Conservation (phyloP, 2,113 vertebrate genomes). For the Pachycephala philippinensis region DNA sequence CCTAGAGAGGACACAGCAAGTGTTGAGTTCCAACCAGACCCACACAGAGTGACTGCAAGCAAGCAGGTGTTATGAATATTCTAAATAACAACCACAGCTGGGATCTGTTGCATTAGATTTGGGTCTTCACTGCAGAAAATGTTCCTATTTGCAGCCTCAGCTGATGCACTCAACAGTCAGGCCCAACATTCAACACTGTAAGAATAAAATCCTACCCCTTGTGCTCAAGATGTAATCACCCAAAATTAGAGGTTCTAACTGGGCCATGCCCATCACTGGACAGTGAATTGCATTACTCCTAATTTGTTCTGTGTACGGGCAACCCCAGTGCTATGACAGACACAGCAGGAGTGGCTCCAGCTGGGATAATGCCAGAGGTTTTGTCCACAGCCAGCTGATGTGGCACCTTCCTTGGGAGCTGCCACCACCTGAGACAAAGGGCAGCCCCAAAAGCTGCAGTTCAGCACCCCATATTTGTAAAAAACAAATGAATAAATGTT, state of each 20-base stretch:
- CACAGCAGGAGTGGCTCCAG: background rate
- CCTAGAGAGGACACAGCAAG: background rate
- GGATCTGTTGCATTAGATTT: background rate
- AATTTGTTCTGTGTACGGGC: background rate
- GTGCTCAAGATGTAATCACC: background rate
- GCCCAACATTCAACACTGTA: background rate
- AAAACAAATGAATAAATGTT: background rate
- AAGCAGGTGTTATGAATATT: background rate
- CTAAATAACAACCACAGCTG: background rate
- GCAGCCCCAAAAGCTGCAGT: background rate
- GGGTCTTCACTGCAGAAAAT: background rate
- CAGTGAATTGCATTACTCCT: background rate
- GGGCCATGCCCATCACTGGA: background rate
- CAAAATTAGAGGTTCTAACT: background rate
- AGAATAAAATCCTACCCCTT: background rate
- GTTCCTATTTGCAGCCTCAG: background rate
- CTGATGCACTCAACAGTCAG: background rate
- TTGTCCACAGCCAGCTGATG: background rate
- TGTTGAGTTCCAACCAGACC: rapidly evolving
- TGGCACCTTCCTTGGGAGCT: background rate
- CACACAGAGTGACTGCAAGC: rapidly evolving
- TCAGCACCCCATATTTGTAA: background rate
- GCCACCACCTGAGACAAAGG: background rate
- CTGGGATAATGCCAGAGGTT: background rate
- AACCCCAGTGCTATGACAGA: background rate